Base-by-base conservation (phyloP, 2,113 vertebrate genomes). In the Peromyscus maniculatus region DNA sequence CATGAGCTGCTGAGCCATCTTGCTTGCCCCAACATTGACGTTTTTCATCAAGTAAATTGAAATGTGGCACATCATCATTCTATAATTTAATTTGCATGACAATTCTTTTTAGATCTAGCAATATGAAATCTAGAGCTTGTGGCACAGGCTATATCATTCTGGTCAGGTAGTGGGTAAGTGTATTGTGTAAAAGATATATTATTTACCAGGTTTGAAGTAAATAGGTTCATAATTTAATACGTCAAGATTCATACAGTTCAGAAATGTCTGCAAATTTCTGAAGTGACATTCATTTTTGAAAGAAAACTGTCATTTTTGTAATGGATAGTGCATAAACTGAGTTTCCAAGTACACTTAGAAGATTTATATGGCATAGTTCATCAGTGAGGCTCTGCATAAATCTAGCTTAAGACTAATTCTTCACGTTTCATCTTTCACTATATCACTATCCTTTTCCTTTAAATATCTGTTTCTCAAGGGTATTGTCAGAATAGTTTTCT, bases 161-260 rank as follows among this genome's bases (percentile, higher is more conserved):
- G 96, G 43, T 55, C 87, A 97, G 88, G 94, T 71, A 9, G 1
- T 97, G 59, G 84, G 88, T 94, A 94, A 98, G 95, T 94, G 21
- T 55, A 97, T 97, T 98, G 87, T 97, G 98, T 96, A 98, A 97
- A 97, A 91, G 84, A 96, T 91, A 72, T 52, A 97, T 98, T 98
- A 97, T 98, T 98, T 98, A 98, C 94, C 71, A 96, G 79, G 92
- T 79, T 91, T 98, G 91, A 98, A 97, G 92, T 97, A 96, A 98
- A 72, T 97, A 91, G 96, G 74, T 93, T 98, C 97, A 95, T 97
- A 95, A 98, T 98, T 98, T 98, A 98, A 55, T 98, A 93, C 97
- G 97, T 66, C 92, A 95, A 89, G 88, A 96, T 94, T 97, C 94
- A 97, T 92, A 96, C 80, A 88, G 95, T 98, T 96, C 95, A 0